Percentiles rank a stretch among this genome's conserved stretches.
Conservation (phyloP, 1,140 invertebrate genomes). For the Oppia nitens region DNA sequence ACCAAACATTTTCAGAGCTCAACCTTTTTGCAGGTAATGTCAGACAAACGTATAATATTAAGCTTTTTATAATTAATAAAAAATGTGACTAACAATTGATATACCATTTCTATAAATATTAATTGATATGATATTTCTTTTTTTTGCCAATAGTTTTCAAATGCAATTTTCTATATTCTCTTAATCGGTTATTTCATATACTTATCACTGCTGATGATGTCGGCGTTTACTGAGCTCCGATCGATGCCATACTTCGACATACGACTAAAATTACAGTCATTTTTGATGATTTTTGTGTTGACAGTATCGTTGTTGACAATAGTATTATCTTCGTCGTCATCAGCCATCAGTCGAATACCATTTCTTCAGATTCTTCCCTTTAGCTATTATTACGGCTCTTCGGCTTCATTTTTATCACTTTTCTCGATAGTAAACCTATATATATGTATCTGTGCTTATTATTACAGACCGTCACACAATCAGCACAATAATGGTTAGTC, state of each 20-base stretch:
- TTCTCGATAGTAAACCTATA: slow-evolving; percentile 16
- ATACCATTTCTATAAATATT: background rate
- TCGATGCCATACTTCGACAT: slow-evolving; percentile 95
- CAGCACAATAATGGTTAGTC: slow-evolving; percentile 8
- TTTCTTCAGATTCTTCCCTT: slow-evolving; percentile 16
- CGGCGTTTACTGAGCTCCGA: slow-evolving; percentile 78
- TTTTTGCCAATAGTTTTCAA: slow-evolving; percentile 29
- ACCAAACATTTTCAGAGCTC: slow-evolving; percentile 26
- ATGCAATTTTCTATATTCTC: slow-evolving; percentile 72
- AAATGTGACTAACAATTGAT: too few species aligned
- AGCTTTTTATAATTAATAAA: too few species aligned
- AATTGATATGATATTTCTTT: slow-evolving; percentile 7
- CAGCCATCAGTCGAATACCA: slow-evolving; percentile 7
- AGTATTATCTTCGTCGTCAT: slow-evolving; percentile 4
- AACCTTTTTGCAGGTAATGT: slow-evolving; percentile 2
- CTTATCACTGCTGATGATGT: slow-evolving; percentile 59
- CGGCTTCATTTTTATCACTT: slow-evolving; percentile 15
- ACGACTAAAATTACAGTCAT: slow-evolving; percentile 71
- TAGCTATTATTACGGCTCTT: slow-evolving; percentile 14
- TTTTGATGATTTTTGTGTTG: slow-evolving; percentile 64
- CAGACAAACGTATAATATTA: too few species aligned
- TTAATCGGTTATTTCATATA: slow-evolving; percentile 69
- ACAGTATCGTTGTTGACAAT: slow-evolving; percentile 51
- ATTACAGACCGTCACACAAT: slow-evolving; percentile 17
- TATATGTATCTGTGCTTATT: slow-evolving; percentile 13